phyloP scores from a whole-genome alignment of 2,113 vertebrate genomes.

The Misgurnus anguillicaudatus region DNA sequence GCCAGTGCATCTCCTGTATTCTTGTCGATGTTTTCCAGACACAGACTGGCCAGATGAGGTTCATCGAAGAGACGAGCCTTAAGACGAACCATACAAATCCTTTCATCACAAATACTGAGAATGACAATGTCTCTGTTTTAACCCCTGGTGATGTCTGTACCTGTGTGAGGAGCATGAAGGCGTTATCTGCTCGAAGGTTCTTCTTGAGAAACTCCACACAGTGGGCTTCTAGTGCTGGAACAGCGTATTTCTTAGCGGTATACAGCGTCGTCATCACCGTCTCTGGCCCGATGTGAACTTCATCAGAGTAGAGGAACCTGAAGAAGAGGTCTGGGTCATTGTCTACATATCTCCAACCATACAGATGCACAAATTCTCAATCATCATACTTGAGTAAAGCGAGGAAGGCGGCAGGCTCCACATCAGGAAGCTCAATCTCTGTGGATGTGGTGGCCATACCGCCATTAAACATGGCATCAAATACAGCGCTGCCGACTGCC shows the following conservation, averaged over 20 bases:
- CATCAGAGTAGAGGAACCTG: conserved; percentile 97
- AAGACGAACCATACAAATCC: neutral
- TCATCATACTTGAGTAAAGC: conserved; percentile 88
- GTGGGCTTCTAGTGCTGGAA: conserved; percentile 93
- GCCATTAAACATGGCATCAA: conserved; percentile 97
- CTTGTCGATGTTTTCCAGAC: conserved; percentile 96
- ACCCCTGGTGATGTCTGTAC: no score
- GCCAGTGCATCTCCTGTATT: conserved; percentile 93
- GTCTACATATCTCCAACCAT: neutral
- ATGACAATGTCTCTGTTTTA: no score
- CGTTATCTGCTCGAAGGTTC: conserved; percentile 93
- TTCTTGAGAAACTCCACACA: conserved; percentile 98
- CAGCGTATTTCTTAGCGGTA: conserved; percentile 96
- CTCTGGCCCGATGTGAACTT: conserved; percentile 96
- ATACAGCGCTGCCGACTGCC: conserved; percentile 93
- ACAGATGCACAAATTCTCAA: neutral
- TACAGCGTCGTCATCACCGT: conserved; percentile 98
- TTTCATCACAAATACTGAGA: neutral
- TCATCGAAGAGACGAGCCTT: conserved; percentile 95
- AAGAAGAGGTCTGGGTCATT: neutral
- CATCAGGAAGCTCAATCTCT: conserved; percentile 95
- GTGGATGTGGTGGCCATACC: conserved; percentile 97
- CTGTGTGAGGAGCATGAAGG: conserved; percentile 97
- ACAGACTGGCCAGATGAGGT: conserved; percentile 94
- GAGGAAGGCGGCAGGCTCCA: conserved; percentile 93